These are phyloP conservation scores for Nothoprocta pentlandii DNA, from an alignment of 2,113 vertebrate species.

Conservation along the genomic window DNA sequence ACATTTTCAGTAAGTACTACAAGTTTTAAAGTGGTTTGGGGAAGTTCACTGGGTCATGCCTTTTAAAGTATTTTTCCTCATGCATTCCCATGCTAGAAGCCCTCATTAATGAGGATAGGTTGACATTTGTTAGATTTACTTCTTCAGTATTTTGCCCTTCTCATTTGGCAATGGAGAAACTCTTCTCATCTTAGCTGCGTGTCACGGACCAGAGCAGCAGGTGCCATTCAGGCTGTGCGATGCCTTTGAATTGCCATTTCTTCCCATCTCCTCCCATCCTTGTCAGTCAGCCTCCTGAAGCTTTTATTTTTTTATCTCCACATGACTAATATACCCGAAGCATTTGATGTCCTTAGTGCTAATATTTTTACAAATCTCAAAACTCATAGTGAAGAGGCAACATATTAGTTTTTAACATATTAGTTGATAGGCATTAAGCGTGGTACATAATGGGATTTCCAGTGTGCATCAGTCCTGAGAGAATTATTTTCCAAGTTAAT, in stretches of 20 bases:
- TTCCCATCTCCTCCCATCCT: neutral
- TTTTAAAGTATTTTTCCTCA: neutral
- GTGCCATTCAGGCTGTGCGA: neutral
- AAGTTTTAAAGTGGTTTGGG: neutral
- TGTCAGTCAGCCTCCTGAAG: neutral
- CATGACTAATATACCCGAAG: neutral
- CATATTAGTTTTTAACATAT: conserved; percentile 18
- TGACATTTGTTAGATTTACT: neutral
- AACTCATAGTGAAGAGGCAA: conserved; percentile 8
- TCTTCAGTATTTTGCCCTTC: neutral
- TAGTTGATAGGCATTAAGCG: conserved; percentile 37
- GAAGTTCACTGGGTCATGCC: neutral
- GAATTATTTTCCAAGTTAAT: neutral
- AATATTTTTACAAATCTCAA: neutral
- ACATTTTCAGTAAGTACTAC: neutral
- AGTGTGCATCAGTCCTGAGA: conserved; percentile 4
- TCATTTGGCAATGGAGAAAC: neutral
- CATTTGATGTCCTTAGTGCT: neutral
- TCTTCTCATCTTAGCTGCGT: neutral
- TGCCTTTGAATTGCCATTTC: neutral
- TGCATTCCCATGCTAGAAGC: neutral
- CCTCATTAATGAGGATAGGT: fast-evolving
- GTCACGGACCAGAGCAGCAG: neutral
- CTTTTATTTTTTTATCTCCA: neutral
- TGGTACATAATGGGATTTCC: conserved; percentile 5